These are phyloP conservation scores for Barbus barbus DNA, from an alignment of 2,113 vertebrate species.

Conservation along the genomic window DNA sequence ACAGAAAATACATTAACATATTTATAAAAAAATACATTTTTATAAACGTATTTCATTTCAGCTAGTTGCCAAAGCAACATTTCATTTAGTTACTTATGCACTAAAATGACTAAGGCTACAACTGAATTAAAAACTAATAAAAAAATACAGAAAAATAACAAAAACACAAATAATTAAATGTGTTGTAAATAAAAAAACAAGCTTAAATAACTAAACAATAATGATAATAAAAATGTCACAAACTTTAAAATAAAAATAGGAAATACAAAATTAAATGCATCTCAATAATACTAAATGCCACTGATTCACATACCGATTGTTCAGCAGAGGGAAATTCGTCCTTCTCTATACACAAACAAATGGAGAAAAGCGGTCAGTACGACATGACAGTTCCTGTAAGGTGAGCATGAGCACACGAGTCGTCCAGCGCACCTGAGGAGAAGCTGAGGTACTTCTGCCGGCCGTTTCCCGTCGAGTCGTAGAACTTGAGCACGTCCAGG, in stretches of 20 bases:
- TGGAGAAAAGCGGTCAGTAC: not conserved
- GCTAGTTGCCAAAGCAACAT: not conserved
- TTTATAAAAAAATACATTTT: too few relatives aligned
- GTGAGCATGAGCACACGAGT: not conserved
- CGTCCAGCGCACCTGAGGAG: conserved; percentile 79
- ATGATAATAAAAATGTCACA: too few relatives aligned
- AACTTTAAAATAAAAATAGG: too few relatives aligned
- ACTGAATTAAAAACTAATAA: not conserved
- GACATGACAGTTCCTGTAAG: not conserved
- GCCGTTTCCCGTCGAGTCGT: conserved; percentile 92
- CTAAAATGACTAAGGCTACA: not conserved
- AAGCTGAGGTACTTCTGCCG: conserved; percentile 99
- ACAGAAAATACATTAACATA: too few relatives aligned
- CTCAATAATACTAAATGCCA: too few relatives aligned
- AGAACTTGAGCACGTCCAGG: conserved; percentile 95
- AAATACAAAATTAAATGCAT: too few relatives aligned
- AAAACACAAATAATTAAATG: too few relatives aligned
- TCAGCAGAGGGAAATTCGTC: conserved; percentile 89
- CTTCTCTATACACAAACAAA: conserved; percentile 81
- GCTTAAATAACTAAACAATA: not conserved
- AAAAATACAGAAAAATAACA: not conserved
- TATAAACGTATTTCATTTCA: too few relatives aligned
- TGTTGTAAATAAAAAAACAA: not conserved
- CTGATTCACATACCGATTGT: too few relatives aligned
- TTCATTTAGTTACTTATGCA: not conserved